Percentiles rank a stretch among this genome's conserved stretches.
Conservation (phyloP, 2,113 vertebrate species). For the Pteronura brasiliensis region DNA sequence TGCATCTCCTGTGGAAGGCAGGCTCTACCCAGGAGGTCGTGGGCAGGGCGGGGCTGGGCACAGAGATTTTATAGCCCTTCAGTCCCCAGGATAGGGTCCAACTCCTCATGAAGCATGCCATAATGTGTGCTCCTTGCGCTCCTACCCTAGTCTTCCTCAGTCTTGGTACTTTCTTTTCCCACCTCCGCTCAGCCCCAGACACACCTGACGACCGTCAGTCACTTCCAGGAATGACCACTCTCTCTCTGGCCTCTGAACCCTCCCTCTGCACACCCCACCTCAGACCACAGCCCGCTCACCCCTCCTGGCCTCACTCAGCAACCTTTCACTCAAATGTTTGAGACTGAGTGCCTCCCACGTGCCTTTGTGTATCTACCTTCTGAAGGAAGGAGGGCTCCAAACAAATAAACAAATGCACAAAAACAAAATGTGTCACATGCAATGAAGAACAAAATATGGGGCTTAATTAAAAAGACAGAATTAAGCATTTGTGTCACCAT, state of each 20-base stretch:
- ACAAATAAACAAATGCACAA: not conserved
- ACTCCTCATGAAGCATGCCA: not conserved
- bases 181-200: not conserved
- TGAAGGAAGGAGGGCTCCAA: not conserved
- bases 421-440: not conserved
- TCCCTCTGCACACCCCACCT: not conserved
- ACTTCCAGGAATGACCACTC: not conserved
- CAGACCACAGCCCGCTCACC: too few species aligned
- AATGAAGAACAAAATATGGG: not conserved
- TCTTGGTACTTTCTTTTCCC: rapidly evolving
- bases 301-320: not conserved
- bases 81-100: not conserved
- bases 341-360: rapidly evolving
- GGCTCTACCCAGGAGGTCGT: not conserved
- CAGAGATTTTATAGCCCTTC: not conserved
- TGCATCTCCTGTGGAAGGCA: rapidly evolving
- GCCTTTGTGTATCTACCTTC: not conserved
- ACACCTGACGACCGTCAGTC: not conserved
- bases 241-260: too few species aligned
- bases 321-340: not conserved
- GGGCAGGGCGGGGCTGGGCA: rapidly evolving
- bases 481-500: not conserved
- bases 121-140: not conserved
- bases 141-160: not conserved
- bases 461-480: not conserved